These are phyloP conservation scores for Chesias legatella DNA, from an alignment of 2,888 invertebrate species.

Conservation along the genomic window DNA sequence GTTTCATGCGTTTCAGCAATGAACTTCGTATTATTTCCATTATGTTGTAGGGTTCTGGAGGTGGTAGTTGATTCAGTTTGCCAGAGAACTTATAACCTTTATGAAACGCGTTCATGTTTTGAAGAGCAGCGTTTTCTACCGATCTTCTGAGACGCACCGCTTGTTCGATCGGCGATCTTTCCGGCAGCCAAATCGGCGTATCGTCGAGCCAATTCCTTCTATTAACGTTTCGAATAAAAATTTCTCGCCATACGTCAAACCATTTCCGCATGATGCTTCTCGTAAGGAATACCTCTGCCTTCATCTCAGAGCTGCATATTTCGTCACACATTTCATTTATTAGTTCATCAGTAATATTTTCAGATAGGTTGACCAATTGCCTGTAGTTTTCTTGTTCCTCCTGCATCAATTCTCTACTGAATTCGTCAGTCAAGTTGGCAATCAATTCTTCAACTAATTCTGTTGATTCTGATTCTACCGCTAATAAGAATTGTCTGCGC, in stretches of 20 bases:
- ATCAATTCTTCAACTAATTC: conserved; percentile 54
- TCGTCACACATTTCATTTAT: conserved; percentile 51
- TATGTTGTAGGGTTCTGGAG: conserved; percentile 57
- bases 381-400: conserved; percentile 55
- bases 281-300: conserved; percentile 57
- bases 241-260: conserved; percentile 59
- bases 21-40: conserved; percentile 70
- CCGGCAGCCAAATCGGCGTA: conserved; percentile 69
- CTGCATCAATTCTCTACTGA: conserved; percentile 41
- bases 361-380: conserved; percentile 46
- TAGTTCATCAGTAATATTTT: conserved; percentile 48
- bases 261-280: conserved; percentile 60
- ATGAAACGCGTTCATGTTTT: conserved; percentile 64
- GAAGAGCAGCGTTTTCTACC: conserved; percentile 54
- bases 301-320: conserved; percentile 57
- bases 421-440: conserved; percentile 51
- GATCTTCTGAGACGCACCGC: conserved; percentile 49
- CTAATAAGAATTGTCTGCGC: conserved; percentile 52
- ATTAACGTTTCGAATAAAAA: conserved; percentile 54
- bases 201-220: conserved; percentile 59
- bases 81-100: conserved; percentile 64
- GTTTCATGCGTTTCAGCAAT: conserved; percentile 70
- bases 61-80: conserved; percentile 50
- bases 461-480: conserved; percentile 57
- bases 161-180: conserved; percentile 57